Conservation (phyloP, 1,140 invertebrate species). For the Drosophila mauritiana region DNA sequence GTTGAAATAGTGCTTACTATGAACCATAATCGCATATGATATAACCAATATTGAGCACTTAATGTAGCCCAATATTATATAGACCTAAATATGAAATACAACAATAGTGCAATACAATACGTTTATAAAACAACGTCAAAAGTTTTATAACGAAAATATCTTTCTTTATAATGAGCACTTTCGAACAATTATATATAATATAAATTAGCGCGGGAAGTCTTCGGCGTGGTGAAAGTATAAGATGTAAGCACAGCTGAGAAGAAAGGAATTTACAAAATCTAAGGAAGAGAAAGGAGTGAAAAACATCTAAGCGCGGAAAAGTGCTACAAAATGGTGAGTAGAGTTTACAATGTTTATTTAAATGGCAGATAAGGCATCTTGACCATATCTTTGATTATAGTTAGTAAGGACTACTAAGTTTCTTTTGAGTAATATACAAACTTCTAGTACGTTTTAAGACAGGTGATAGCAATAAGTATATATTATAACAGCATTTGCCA, state of each 20-base stretch:
- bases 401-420: too few species aligned
- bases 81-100: conserved; percentile 23
- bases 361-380: background rate
- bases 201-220: conserved; percentile 25
- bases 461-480: too few species aligned
- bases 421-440: too few species aligned
- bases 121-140: conserved; percentile 33
- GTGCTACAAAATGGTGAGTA: conserved; percentile 46
- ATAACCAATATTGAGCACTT: conserved; percentile 11
- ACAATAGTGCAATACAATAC: conserved; percentile 30
- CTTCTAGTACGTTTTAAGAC: too few species aligned
- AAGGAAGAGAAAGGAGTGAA: background rate
- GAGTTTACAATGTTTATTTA: background rate
- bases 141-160: conserved; percentile 26
- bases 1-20: conserved; percentile 38
- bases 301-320: conserved; percentile 38
- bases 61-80: conserved; percentile 18
- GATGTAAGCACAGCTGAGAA: conserved; percentile 28
- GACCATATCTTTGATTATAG: too few species aligned
- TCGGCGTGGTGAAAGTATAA: conserved; percentile 32
- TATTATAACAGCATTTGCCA: too few species aligned
- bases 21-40: conserved; percentile 27
- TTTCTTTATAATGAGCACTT: conserved; percentile 52
- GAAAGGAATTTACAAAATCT: background rate
- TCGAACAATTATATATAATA: conserved; percentile 28